These are phyloP conservation scores for Herpailurus yagouaroundi DNA, from an alignment of 2,113 vertebrate species.

Conservation along the genomic window DNA sequence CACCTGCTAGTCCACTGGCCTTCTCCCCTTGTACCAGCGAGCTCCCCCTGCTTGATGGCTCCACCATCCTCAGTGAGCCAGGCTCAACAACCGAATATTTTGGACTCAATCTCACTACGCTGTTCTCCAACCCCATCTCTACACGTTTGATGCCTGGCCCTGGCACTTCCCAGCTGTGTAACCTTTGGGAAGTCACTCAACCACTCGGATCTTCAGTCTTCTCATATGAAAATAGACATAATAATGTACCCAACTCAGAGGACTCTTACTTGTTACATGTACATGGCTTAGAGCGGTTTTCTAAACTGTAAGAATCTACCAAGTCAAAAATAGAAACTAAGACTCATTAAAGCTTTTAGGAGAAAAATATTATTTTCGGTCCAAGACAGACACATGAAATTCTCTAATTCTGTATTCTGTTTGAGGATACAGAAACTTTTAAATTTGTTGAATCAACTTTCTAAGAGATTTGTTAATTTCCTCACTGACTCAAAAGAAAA, in stretches of 20 bases:
- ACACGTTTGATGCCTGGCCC: neutral
- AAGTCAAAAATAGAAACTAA: neutral
- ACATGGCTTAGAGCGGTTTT: neutral
- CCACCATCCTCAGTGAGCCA: neutral
- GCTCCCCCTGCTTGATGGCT: too few relatives aligned
- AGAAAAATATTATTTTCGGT: neutral
- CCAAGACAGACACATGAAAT: slow-evolving; percentile 3
- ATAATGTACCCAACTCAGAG: neutral
- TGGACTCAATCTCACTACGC: neutral
- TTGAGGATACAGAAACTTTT: neutral
- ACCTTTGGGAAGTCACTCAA: neutral
- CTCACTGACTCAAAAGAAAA: neutral
- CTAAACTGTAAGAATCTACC: neutral
- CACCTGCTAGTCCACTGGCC: neutral
- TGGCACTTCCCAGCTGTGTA: neutral
- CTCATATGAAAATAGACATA: neutral
- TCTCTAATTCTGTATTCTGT: neutral
- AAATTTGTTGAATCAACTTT: neutral
- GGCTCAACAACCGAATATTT: neutral
- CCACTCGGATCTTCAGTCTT: neutral
- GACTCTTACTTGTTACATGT: fast-evolving
- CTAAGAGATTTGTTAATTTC: neutral
- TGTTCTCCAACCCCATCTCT: neutral
- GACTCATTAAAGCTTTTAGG: neutral
- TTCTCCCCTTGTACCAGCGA: neutral